phyloP scores from a whole-genome alignment of 1,140 invertebrate species.

The Branchinecta lynchi region DNA sequence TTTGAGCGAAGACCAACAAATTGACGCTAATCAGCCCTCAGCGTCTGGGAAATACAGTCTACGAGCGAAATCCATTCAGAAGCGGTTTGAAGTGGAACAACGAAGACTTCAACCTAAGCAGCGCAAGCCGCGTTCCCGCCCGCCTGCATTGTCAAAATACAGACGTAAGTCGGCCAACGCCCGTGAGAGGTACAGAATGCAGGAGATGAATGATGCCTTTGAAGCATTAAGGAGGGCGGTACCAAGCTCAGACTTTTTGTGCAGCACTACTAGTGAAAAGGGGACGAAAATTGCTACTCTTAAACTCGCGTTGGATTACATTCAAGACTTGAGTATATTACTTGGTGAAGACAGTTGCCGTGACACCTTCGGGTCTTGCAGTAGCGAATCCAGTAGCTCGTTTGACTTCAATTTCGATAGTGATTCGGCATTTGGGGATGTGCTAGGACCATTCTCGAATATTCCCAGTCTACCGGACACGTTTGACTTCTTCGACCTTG shows the following conservation, averaged over 20 bases:
- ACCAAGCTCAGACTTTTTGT: conserved; percentile 36
- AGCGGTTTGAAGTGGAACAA: conserved; percentile 34
- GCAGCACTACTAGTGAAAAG: conserved; percentile 45
- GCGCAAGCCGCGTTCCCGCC: conserved; percentile 46
- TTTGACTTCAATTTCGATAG: conserved; percentile 27
- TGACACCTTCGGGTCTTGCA: conserved; percentile 22
- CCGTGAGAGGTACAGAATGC: conserved; percentile 63
- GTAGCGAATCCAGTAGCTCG: conserved; percentile 26
- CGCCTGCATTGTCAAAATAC: conserved; percentile 74
- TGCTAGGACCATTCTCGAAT: conserved; percentile 26
- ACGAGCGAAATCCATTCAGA: conserved; percentile 36
- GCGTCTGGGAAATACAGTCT: conserved; percentile 35
- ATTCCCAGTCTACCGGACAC: conserved; percentile 29
- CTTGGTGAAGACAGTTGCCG: conserved; percentile 27
- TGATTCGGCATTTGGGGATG: conserved; percentile 26
- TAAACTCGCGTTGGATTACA: conserved; percentile 72
- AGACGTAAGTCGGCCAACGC: conserved; percentile 75
- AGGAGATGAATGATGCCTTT: conserved; percentile 74
- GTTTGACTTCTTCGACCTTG: conserved; percentile 34
- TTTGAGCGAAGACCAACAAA: no score
- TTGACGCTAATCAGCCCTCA: no score
- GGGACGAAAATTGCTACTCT: conserved; percentile 76
- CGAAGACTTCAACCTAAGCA: conserved; percentile 20
- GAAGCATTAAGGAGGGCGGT: conserved; percentile 57
- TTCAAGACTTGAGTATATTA: conserved; percentile 43